These are phyloP conservation scores for Paramormyrops hopkinsi DNA, from an alignment of 2,797 vertebrate species.

Conservation along the genomic window DNA sequence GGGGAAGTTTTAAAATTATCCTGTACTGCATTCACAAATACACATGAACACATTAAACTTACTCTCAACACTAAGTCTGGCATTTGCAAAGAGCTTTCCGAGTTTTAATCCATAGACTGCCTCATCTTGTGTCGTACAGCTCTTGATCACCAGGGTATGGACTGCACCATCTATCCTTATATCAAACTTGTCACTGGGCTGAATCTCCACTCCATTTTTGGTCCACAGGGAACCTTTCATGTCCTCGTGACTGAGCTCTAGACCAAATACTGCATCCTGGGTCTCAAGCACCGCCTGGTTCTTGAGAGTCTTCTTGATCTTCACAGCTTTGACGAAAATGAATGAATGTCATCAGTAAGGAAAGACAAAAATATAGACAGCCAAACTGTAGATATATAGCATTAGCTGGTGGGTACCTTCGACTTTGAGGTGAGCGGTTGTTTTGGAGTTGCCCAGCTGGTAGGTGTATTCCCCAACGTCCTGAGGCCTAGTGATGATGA, in stretches of 20 bases:
- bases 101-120: conserved; percentile 93
- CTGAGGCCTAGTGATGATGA: conserved; percentile 74
- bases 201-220: conserved; percentile 83
- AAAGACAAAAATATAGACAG: neutral
- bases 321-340: conserved; percentile 69
- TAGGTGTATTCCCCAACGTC: conserved; percentile 91
- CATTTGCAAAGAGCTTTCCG: conserved; percentile 85
- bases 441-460: conserved; percentile 91
- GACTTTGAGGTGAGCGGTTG: conserved; percentile 83
- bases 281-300: conserved; percentile 96
- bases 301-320: conserved; percentile 91
- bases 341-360: neutral
- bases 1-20: neutral
- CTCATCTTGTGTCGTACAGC: conserved; percentile 78
- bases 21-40: conserved; percentile 23
- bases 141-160: conserved; percentile 80
- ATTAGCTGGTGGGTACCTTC: conserved; percentile 68
- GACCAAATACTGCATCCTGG: conserved; percentile 81
- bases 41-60: conserved; percentile 55
- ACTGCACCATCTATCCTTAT: conserved; percentile 70
- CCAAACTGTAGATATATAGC: neutral
- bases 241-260: conserved; percentile 86
- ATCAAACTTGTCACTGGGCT: conserved; percentile 78
- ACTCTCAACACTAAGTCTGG: conserved; percentile 93
- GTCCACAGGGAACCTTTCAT: conserved; percentile 91